Evolutionary conservation across 2,113 vertebrate genomes (phyloP).

Genomic region (Tauraco erythrolophus): DNA sequence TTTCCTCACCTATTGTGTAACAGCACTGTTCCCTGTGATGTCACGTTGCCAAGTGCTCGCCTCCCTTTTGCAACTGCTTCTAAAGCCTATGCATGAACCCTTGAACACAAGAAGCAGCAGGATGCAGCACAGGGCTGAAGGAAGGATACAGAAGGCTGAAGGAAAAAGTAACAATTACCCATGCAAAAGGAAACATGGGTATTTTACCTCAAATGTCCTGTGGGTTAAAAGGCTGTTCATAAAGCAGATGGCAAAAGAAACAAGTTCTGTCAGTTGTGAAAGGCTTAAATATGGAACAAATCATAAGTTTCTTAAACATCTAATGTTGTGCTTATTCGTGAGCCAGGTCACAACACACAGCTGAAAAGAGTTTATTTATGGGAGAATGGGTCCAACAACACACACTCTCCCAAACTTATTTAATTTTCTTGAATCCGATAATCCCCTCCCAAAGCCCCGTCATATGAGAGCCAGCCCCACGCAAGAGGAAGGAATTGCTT

Average conservation of each 20-base stretch:
- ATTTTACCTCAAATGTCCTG: neutral
- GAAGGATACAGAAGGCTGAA: neutral
- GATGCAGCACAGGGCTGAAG: neutral
- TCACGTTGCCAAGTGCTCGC: neutral
- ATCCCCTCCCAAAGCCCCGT: slow-evolving; percentile 3
- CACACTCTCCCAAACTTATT: neutral
- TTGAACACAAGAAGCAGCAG: neutral
- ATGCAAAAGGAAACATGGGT: accelerated
- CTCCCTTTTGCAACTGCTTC: neutral
- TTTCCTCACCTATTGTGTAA: neutral
- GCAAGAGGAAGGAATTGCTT: neutral
- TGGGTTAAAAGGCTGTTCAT: neutral
- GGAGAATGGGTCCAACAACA: neutral
- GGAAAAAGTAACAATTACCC: neutral
- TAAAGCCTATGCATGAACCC: neutral
- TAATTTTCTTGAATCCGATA: neutral
- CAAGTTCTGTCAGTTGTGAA: neutral
- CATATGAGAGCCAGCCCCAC: neutral
- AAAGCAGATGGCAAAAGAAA: neutral
- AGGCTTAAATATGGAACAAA: neutral
- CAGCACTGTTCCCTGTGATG: neutral
- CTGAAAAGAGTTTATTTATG: neutral
- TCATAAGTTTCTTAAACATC: neutral
- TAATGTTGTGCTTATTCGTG: neutral
- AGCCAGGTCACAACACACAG: neutral